These are phyloP conservation scores for Crocodylus rhombifer DNA, from an alignment of 2,797 vertebrate species.

Conservation along the genomic window DNA sequence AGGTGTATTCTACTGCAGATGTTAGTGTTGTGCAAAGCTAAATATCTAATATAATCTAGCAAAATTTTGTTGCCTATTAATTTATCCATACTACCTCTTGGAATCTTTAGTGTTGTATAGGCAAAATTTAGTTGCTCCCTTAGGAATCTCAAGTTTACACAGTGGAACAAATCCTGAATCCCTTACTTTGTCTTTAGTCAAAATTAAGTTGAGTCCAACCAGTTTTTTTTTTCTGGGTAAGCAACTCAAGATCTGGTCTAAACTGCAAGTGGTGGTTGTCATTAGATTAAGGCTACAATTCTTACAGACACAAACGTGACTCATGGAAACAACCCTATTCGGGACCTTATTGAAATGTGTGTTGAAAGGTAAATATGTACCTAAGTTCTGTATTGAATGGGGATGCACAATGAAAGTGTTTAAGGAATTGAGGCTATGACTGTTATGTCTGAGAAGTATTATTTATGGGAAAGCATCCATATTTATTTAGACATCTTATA, in stretches of 20 bases:
- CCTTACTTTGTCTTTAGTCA: not conserved
- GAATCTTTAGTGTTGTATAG: not conserved
- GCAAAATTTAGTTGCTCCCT: not conserved
- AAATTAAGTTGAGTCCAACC: not conserved
- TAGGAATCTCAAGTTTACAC: not conserved
- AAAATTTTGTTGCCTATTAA: not conserved
- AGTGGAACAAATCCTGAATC: too few relatives aligned
- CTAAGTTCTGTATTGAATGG: not conserved
- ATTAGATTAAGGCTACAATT: not conserved
- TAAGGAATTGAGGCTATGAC: not conserved
- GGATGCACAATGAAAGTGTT: not conserved
- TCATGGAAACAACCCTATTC: not conserved
- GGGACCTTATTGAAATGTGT: not conserved
- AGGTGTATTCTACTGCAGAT: not conserved
- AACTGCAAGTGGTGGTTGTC: not conserved
- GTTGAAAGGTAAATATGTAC: not conserved
- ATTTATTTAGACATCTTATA: not conserved
- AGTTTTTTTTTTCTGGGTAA: not conserved
- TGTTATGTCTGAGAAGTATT: too few relatives aligned
- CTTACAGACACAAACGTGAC: not conserved
- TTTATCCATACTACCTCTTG: not conserved
- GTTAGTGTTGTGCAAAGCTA: not conserved
- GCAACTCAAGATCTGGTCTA: not conserved
- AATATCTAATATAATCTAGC: not conserved
- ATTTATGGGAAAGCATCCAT: not conserved